A percentile compares a stretch with the other conserved stretches of the same genome.
Evolutionary conservation across 2,113 vertebrate genomes (phyloP).

Genomic region (Potamarius usumacintae): DNA sequence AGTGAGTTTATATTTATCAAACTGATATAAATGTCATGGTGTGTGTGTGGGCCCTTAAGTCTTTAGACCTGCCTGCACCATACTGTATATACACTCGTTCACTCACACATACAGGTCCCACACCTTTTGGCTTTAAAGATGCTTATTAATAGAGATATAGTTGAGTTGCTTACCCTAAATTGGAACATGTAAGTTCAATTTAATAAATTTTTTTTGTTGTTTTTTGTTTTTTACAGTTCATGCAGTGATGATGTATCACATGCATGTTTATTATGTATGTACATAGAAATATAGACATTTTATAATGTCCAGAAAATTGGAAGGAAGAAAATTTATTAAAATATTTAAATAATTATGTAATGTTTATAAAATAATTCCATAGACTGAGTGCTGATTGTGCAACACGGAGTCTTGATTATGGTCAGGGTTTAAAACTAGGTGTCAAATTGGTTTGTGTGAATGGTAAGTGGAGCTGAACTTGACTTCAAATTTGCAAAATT

Average conservation of each 20-base stretch:
- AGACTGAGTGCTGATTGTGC: neutral
- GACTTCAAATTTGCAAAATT: neutral
- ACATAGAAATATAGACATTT: neutral
- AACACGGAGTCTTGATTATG: neutral
- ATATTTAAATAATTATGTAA: neutral
- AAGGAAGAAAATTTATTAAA: neutral
- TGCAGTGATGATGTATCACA: neutral
- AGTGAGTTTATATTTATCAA: slow-evolving; percentile 1
- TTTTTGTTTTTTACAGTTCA: too few species aligned
- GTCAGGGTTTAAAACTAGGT: neutral
- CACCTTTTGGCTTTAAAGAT: neutral
- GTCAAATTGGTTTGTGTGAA: neutral
- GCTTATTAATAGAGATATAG: neutral
- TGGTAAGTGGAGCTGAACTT: neutral
- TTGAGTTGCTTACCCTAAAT: neutral
- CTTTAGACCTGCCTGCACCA: neutral
- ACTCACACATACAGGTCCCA: neutral
- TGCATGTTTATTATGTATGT: neutral
- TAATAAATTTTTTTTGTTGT: neutral
- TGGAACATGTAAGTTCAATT: neutral
- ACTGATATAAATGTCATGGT: neutral
- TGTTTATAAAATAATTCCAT: neutral
- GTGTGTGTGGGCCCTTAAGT: slow-evolving; percentile 8
- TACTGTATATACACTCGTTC: neutral
- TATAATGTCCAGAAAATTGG: neutral